Evolutionary conservation across 2,888 invertebrate genomes (phyloP), one percentile per base, ranked within the genome.

Genomic region (Platycheirus rosarum): DNA sequence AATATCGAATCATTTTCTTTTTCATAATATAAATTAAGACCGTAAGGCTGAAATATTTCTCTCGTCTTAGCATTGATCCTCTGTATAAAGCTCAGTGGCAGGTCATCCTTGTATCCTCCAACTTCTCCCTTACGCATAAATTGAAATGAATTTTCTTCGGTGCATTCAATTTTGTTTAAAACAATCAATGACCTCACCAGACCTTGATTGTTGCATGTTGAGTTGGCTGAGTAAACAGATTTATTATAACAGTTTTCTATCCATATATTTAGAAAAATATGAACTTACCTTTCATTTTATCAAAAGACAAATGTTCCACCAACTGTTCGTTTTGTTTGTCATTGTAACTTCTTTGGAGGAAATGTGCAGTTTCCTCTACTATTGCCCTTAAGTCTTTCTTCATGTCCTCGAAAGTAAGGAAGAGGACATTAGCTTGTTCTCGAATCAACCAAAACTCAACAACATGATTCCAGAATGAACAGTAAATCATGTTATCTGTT

Each of bases 401-500:
- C 71, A 71, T 71, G 2, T 44, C 35, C 9, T 71, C 71, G 18
- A 23, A 71, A 9, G 51, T 62, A 1, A 35, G 6, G 9, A 62
- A 71, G 0, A 71, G 14, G 9, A 71, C 7, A 44, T 71, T 62
- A 13, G 51, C 51, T 1, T 8, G 2, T 1, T 71, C 14, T 5
- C 73, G 55, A 14, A 73, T 55, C 9, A 48, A 11, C 73, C 73
- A 73, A 32, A 65, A 73, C 16, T 73, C 65, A 1, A 65, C 23
- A 7, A 73, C 65, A 55, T 73, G 73, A 40, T 65, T 16, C 73
- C 84, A 84, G 20, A 66, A 85, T 9, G 80, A 78, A 14, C 71
- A 53, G 16, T 55, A 80, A 23, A 79, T 20, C 2, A 51, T 16
- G 8, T 73, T 49, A 23, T 79, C 75, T n/a, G 42, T 40, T 9